phyloP scores from a whole-genome alignment of 2,888 invertebrate genomes.

The Didymodactylos carnosus region DNA sequence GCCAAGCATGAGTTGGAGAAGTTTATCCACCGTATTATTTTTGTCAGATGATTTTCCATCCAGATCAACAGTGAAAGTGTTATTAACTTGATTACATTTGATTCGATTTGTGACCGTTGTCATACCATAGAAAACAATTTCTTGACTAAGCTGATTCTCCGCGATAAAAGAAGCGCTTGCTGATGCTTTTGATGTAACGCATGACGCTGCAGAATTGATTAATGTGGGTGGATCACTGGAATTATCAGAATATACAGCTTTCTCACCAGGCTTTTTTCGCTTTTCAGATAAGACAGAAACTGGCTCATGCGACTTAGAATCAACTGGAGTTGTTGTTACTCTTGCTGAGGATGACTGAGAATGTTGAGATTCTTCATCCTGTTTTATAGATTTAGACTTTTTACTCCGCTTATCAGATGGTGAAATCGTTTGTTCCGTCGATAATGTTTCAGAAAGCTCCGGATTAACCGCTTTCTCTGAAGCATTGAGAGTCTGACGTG shows the following conservation, averaged over 20 bases:
- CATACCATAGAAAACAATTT: background rate
- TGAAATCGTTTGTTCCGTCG: too few species aligned
- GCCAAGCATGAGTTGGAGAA: background rate
- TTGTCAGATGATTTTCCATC: background rate
- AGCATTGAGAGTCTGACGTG: too few species aligned
- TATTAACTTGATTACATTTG: background rate
- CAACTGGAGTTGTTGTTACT: background rate
- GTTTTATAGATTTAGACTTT: background rate
- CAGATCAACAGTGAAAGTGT: background rate
- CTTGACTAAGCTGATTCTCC: background rate
- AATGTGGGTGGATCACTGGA: too few species aligned
- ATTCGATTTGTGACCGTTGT: background rate
- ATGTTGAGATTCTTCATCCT: background rate
- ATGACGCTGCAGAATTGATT: too few species aligned
- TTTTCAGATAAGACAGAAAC: background rate
- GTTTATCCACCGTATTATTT: background rate
- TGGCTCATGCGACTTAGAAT: background rate
- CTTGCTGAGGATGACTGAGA: background rate
- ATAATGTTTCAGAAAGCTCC: too few species aligned
- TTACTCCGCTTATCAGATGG: too few species aligned
- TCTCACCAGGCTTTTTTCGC: background rate
- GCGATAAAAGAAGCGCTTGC: background rate
- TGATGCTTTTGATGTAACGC: background rate
- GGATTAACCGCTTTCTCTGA: too few species aligned
- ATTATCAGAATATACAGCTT: background rate